Evolutionary conservation across 2,797 vertebrate genomes (phyloP), one percentile per base, ranked within the genome.

Genomic region (Knipowitschia caucasica): DNA sequence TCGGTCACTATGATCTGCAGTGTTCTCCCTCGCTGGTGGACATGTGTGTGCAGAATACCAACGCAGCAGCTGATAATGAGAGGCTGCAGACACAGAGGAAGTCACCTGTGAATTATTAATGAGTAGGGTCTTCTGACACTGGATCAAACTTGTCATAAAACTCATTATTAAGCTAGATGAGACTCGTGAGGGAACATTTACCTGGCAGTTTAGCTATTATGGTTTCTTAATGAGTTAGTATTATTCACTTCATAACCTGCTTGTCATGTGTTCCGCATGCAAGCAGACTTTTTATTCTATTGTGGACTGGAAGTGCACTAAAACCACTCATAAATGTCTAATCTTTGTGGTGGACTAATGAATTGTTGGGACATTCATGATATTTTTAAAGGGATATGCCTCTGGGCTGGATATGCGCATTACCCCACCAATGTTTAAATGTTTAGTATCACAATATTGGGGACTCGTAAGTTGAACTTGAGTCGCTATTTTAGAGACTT

Each of bases 91-190:
- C 26, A 35, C 34, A 39, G 47, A 11, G 66, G 53, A 61, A 57
- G 36, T 51, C 40, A 40, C 10, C 46, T 36, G 39, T 75, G 46
- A 69, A 71, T 59, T 61, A 53, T 53, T 30, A 65, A 81, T 62
- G 36, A 67, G 26, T 0, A 0, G 14, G 25, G 45, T 25, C 26
- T 5, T 33, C 36, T 5, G 15, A 7, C 26, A 26, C 24, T 25
- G 54, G 59, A 59, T 58, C 4, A 1, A 26, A 38, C 38, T 0
- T 7, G 1, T 23, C 1, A n/a, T 11, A 30, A 61, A 56, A 31
- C 27, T 5, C 34, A 72, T 72, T 65, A 58, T 50, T 36, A 47
- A 35, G 47, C 59, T 31, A 0, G 4, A 44, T 56, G 47, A 11
- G 24, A 31, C 55, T 38, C 59, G 23, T 58, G 38, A 21, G 25